Percentiles rank a stretch among this genome's conserved stretches.
Conservation (phyloP, 2,888 invertebrate species). For the Metalampra italica region DNA sequence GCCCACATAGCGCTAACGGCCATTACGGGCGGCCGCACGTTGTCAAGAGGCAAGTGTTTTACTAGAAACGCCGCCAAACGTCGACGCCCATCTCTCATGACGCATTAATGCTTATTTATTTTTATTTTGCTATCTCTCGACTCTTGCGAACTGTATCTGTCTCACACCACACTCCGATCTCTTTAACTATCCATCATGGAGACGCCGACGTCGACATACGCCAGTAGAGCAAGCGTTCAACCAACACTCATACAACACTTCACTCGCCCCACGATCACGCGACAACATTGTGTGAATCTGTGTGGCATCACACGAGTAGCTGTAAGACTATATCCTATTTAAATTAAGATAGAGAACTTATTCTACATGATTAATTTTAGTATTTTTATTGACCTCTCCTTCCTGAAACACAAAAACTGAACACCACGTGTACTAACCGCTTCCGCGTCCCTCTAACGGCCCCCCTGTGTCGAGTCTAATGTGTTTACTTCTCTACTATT, state of each 20-base stretch:
- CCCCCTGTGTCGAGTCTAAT: constrained; percentile 49
- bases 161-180: constrained; percentile 42
- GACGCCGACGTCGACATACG: constrained; percentile 48
- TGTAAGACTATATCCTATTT: constrained; percentile 21
- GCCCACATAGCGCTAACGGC: constrained; percentile 75
- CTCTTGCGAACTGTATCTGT: constrained; percentile 52
- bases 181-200: constrained; percentile 40
- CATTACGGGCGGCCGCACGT: constrained; percentile 76
- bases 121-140: constrained; percentile 47
- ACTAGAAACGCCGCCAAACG: constrained; percentile 69
- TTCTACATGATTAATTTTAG: constrained; percentile 80
- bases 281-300: constrained; percentile 40
- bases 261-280: constrained; percentile 44
- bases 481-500: constrained; percentile 47
- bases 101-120: constrained; percentile 77
- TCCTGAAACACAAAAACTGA: constrained; percentile 82
- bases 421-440: constrained; percentile 50
- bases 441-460: constrained; percentile 45
- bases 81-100: constrained; percentile 73
- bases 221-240: constrained; percentile 30
- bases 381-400: constrained; percentile 91
- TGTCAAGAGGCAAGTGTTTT: constrained; percentile 80
- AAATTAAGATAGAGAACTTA: constrained; percentile 56
- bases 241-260: constrained; percentile 30
- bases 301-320: constrained; percentile 30